Base-by-base conservation (phyloP, 2,113 vertebrate genomes). In the Neolamprologus variostigma region DNA sequence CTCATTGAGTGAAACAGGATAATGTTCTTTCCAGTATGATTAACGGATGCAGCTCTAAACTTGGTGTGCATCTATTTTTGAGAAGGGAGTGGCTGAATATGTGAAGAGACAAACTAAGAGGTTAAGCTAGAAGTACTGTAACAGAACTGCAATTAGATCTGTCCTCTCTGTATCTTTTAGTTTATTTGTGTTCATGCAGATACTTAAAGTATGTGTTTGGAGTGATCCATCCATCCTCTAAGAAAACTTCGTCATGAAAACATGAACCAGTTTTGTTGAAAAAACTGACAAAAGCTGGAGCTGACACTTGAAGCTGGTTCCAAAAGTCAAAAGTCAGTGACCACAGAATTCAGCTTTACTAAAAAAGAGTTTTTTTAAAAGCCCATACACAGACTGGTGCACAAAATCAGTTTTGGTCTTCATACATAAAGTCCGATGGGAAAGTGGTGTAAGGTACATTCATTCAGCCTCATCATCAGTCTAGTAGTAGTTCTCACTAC, bases 41-140 rank as follows among this genome's bases (percentile, higher is more conserved):
- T 86, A 53, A 68, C 59, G 59, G 23, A 80, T 80, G 42, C 76
- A 80, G 14, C 21, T 50, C 93, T 91, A 93, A 92, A 92, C 83
- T 88, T 93, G 85, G 92, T 87, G 40, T 71, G 50, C 23, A 71
- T 92, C 91, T 95, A 95, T 95, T 94, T 95, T 91, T 85, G 84
- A 73, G 17, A 14, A 53, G 53, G 66, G 89, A 87, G 33, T 53
- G 88, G 47, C 12, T 1, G 35, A 79, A 23, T 26, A 85, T 53
- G 17, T 51, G 57, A n/a, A 85, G 35, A 21, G 19, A 68, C 71
- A 83, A 87, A 89, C 61, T 40, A 79, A 89, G 80, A 85, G 42
- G 89, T 81, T 68, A 80, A 45, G 33, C 53, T 89, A 40, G 80
- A 87, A 45, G 28, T 78, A 45, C 19, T 53, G 79, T 31, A 45